A percentile compares a stretch with the other conserved stretches of the same genome.
Conservation (phyloP, 37 sponge, comb jelly and placozoan species). For the Oopsacas minuta region DNA sequence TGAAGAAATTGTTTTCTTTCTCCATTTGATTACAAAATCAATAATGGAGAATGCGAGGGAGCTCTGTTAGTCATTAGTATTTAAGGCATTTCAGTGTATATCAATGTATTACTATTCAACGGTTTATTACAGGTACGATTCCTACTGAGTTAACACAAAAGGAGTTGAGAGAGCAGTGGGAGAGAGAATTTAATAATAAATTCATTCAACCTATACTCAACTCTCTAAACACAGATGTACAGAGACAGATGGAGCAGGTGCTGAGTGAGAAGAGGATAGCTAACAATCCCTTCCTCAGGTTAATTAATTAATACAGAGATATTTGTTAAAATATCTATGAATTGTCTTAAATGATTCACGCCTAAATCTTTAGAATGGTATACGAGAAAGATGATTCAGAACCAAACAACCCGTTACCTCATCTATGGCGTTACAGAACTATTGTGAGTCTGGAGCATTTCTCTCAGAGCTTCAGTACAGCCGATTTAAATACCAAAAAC, state of each 20-base stretch:
- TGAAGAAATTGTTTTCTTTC: slow-evolving; percentile 37
- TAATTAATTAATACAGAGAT: not conserved
- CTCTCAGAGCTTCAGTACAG: slow-evolving; percentile 12
- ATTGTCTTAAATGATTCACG: too few relatives aligned
- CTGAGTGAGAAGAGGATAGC: slow-evolving; percentile 15
- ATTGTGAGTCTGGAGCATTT: slow-evolving; percentile 16
- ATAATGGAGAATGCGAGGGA: not conserved
- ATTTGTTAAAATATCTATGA: too few relatives aligned
- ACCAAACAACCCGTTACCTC: not conserved
- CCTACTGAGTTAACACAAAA: not conserved
- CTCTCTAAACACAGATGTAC: slow-evolving; percentile 1
- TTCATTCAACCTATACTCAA: slow-evolving; percentile 9
- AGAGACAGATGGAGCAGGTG: slow-evolving; percentile 13
- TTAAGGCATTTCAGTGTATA: not conserved
- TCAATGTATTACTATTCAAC: too few relatives aligned
- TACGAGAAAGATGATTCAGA: not conserved
- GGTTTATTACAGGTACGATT: not conserved
- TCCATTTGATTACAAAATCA: slow-evolving; percentile 35
- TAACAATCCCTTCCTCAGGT: not conserved
- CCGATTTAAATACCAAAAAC: not conserved
- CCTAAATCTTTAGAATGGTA: slow-evolving; percentile 10
- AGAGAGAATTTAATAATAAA: not conserved
- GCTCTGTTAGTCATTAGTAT: not conserved
- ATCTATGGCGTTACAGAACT: slow-evolving; percentile 8
- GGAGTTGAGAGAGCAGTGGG: slow-evolving; percentile 10